Evolutionary conservation across 2,113 vertebrate species (phyloP).

Genomic region (Agelaius phoeniceus): DNA sequence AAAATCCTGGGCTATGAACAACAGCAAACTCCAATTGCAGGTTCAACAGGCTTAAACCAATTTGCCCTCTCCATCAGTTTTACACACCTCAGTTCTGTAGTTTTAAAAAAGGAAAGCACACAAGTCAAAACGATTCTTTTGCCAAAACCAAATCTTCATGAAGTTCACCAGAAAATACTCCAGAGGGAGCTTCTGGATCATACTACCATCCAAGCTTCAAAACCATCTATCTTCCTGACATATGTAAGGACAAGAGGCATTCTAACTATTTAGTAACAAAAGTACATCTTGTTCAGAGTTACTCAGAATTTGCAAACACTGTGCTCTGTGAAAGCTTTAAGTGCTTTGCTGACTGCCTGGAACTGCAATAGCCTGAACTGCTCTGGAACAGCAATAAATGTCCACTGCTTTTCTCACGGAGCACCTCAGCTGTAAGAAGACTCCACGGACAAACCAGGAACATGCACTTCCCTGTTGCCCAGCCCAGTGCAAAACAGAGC

Average conservation of each 20-base stretch:
- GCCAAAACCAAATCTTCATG: not conserved
- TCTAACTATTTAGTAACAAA: not conserved
- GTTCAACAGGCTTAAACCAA: not conserved
- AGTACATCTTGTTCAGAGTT: not conserved
- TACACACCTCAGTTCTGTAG: not conserved
- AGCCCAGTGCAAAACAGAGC: not conserved
- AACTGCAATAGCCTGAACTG: not conserved
- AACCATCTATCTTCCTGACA: not conserved
- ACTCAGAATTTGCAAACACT: not conserved
- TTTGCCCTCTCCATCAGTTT: fast-evolving
- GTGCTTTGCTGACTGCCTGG: not conserved
- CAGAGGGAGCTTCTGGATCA: not conserved
- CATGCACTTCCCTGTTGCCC: not conserved
- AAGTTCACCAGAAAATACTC: not conserved
- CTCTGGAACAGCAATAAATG: not conserved
- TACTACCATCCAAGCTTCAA: not conserved
- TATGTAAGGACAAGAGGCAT: not conserved
- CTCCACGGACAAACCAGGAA: not conserved
- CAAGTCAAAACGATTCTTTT: not conserved
- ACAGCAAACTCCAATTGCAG: not conserved
- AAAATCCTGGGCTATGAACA: not conserved
- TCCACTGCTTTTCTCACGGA: not conserved
- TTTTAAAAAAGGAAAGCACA: not conserved
- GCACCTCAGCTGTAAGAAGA: not conserved
- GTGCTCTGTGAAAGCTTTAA: not conserved